Evolutionary conservation across 2,797 vertebrate species (phyloP).

Genomic region (Epinephelus coioides): DNA sequence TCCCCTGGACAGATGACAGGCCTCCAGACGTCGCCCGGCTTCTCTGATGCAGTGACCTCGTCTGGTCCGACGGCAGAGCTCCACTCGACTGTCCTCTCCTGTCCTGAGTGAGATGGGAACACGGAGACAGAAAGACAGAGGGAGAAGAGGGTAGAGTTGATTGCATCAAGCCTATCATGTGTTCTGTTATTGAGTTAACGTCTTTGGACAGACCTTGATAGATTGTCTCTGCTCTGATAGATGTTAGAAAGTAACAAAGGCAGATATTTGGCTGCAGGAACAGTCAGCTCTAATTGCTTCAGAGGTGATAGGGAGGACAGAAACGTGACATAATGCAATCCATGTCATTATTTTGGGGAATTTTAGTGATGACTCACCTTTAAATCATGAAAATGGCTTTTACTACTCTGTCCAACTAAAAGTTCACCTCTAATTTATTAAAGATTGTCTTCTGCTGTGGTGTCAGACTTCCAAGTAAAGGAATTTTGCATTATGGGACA

Average conservation of each 20-base stretch:
- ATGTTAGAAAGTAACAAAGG: conserved; percentile 24
- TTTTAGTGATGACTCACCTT: conserved; percentile 4
- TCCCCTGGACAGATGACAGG: conserved; percentile 81
- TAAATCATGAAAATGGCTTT: not conserved
- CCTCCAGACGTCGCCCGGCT: conserved; percentile 67
- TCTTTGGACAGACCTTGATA: conserved; percentile 32
- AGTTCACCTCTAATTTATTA: not conserved
- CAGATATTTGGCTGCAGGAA: conserved; percentile 24
- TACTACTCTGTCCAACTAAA: not conserved
- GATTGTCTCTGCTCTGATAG: conserved; percentile 36
- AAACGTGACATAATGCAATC: not conserved
- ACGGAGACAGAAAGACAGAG: conserved; percentile 4
- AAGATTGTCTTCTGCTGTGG: not conserved
- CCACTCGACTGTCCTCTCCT: conserved; percentile 66
- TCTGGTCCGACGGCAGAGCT: conserved; percentile 47
- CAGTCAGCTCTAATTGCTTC: conserved; percentile 5
- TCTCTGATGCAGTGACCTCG: conserved; percentile 35
- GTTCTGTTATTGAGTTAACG: conserved; percentile 46
- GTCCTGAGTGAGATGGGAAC: conserved; percentile 60
- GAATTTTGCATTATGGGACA: not conserved
- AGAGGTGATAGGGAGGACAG: conserved; percentile 2
- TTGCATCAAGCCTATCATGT: conserved; percentile 33
- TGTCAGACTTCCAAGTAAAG: not conserved
- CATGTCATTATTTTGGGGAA: not conserved
- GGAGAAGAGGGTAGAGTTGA: conserved; percentile 16